Evolutionary conservation across 2,797 vertebrate genomes (phyloP).

Genomic region (Spondyliosoma cantharus): DNA sequence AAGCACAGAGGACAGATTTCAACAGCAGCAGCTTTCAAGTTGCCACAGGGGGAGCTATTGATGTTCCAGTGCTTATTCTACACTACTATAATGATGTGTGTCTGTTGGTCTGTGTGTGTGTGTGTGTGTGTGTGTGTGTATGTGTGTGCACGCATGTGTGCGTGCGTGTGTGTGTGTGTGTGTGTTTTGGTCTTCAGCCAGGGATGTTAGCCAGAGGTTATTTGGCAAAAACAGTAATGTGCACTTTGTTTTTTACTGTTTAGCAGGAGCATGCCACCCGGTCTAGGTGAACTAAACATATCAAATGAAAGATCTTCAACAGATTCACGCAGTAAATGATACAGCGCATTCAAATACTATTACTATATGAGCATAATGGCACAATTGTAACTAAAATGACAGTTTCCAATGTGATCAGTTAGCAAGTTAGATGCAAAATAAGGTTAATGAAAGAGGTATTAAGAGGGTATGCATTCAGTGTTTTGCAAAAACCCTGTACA

Average conservation of each 20-base stretch:
- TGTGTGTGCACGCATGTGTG: no score
- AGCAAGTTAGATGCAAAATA: not conserved
- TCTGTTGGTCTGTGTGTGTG: conserved; percentile 10
- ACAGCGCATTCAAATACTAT: not conserved
- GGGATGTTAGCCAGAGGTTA: conserved; percentile 64
- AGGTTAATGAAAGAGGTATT: not conserved
- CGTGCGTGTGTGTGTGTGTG: conserved; percentile 8
- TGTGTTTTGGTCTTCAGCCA: conserved; percentile 54
- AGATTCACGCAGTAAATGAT: conserved; percentile 27
- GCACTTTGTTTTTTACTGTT: conserved; percentile 40
- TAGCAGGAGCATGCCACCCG: conserved; percentile 41
- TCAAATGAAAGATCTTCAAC: conserved; percentile 35
- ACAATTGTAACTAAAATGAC: conserved; percentile 1
- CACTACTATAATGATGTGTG: conserved; percentile 40
- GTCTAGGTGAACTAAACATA: conserved; percentile 14
- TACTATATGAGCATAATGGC: conserved; percentile 6
- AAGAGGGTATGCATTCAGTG: not conserved
- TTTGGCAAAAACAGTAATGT: conserved; percentile 65
- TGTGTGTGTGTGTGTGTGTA: not conserved
- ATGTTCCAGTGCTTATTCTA: conserved; percentile 64
- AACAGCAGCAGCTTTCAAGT: conserved; percentile 62
- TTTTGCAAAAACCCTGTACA: not conserved
- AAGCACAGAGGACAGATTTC: conserved; percentile 44
- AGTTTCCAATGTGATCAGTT: not conserved
- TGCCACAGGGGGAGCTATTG: conserved; percentile 79